These are phyloP conservation scores for Chaenogobius annularis DNA, from an alignment of 2,113 vertebrate genomes.

Conservation along the genomic window DNA sequence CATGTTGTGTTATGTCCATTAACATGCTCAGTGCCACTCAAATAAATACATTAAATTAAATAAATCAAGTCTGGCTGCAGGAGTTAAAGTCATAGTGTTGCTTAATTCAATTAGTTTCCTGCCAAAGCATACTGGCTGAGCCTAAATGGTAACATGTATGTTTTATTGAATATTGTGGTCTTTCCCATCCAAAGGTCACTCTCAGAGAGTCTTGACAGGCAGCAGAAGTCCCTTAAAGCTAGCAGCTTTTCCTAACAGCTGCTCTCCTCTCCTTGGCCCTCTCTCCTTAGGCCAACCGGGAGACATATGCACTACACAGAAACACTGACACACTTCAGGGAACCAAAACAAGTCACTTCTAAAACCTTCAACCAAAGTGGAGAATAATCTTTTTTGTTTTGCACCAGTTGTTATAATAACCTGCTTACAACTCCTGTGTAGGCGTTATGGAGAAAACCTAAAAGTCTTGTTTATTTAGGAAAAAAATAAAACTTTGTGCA, in stretches of 20 bases:
- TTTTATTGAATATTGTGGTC: conserved; percentile 6
- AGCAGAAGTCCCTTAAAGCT: conserved; percentile 68
- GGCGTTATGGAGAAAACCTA: conserved; percentile 2
- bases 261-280: conserved; percentile 52
- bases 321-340: background rate
- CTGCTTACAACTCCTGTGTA: background rate
- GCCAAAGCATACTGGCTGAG: conserved; percentile 31
- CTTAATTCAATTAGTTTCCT: background rate
- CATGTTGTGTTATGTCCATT: too few species aligned
- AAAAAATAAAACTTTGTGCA: conserved; percentile 3
- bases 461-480: conserved; percentile 9
- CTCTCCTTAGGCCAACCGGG: background rate
- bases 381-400: conserved; percentile 12
- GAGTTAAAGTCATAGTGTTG: too few species aligned
- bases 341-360: conserved; percentile 16
- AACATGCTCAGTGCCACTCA: too few species aligned
- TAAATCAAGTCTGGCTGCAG: background rate
- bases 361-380: conserved; percentile 7
- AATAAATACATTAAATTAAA: too few species aligned
- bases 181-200: conserved; percentile 58
- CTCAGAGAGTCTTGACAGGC: conserved; percentile 62
- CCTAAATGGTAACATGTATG: conserved; percentile 15
- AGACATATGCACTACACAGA: conserved; percentile 1
- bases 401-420: background rate
- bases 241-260: conserved; percentile 67